These are phyloP conservation scores for Channallabes apus DNA, from an alignment of 2,797 vertebrate genomes.

Conservation along the genomic window DNA sequence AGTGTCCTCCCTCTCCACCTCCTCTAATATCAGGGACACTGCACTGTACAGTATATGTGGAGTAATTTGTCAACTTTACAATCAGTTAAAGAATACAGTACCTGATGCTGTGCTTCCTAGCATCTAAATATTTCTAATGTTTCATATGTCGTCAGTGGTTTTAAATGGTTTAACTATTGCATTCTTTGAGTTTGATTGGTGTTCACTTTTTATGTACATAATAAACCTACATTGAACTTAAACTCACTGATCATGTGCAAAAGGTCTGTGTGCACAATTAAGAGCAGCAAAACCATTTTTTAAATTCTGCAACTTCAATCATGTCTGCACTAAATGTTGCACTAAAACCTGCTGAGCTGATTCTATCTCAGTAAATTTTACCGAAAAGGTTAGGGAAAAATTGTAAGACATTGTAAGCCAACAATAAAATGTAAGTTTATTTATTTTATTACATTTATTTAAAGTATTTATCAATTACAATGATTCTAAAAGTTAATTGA, in stretches of 20 bases:
- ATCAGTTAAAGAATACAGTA: background rate
- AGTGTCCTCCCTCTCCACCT: background rate
- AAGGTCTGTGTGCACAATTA: background rate
- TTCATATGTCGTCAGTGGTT: too few relatives aligned
- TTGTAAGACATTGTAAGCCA: background rate
- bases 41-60: background rate
- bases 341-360: background rate
- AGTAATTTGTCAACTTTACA: constrained; percentile 15
- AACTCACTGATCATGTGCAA: too few relatives aligned
- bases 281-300: background rate
- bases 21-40: background rate
- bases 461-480: background rate
- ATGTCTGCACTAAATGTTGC: background rate
- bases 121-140: too few relatives aligned
- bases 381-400: background rate
- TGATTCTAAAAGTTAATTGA: background rate
- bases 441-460: background rate
- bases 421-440: background rate
- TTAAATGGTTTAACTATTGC: too few relatives aligned
- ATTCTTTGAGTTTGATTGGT: too few relatives aligned
- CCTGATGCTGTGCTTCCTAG: background rate
- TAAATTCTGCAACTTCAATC: background rate
- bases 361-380: background rate
- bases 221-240: too few relatives aligned
- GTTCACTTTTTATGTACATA: too few relatives aligned